A percentile compares a stretch with the other conserved stretches of the same genome.
phyloP scores from a whole-genome alignment of 1,140 invertebrate genomes.

The Drosophila kikkawai region DNA sequence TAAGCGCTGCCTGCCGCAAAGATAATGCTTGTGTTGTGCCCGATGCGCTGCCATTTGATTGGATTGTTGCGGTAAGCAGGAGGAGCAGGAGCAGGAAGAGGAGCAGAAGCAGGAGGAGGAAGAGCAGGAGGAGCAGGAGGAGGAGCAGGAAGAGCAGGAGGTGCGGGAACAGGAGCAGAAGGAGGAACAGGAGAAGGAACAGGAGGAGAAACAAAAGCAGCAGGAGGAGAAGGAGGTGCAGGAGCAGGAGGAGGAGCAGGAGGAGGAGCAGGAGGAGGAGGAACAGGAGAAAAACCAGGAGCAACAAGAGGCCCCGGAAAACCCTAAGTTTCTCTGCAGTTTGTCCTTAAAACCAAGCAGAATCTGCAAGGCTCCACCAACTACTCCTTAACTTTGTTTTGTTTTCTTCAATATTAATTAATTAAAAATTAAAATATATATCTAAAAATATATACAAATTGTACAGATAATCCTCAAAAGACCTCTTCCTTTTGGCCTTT shows the following conservation, averaged over 20 bases:
- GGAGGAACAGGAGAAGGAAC: background rate
- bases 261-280: no score
- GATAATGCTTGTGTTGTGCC: conserved; percentile 13
- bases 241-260: background rate
- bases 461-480: background rate
- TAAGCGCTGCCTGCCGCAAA: background rate
- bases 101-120: background rate
- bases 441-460: background rate
- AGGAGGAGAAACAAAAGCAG: background rate
- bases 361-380: background rate
- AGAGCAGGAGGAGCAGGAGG: background rate
- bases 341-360: background rate
- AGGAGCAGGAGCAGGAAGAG: background rate
- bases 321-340: background rate
- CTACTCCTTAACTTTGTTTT: background rate
- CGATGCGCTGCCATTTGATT: conserved; percentile 40
- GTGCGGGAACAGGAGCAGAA: background rate
- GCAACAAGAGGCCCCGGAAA: no score
- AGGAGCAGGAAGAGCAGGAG: no score
- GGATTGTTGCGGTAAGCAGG: conserved; percentile 25
- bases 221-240: no score
- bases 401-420: background rate
- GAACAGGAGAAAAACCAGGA: background rate
- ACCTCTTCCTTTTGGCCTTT: background rate
- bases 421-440: background rate